Conservation (phyloP, 2,113 vertebrate species). For the Myrmecophaga tridactyla region DNA sequence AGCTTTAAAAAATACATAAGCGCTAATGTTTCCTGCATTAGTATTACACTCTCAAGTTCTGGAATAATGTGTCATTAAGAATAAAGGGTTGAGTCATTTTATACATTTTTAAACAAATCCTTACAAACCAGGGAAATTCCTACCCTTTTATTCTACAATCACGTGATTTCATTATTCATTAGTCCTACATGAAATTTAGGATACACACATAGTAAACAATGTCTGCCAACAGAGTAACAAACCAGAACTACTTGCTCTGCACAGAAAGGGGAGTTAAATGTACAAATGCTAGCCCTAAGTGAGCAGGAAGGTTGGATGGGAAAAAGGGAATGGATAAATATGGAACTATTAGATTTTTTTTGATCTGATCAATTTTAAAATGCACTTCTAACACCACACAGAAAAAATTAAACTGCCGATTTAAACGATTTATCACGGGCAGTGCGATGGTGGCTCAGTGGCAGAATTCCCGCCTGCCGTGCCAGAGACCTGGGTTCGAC, state of each 20-base stretch:
- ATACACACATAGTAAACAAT: conserved; percentile 29
- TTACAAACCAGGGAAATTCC: conserved; percentile 45
- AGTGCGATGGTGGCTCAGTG: no score
- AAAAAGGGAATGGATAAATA: conserved; percentile 30
- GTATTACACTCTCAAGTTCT: conserved; percentile 31
- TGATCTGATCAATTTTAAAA: conserved; percentile 14
- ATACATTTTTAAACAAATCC: conserved; percentile 48
- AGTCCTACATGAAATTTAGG: conserved; percentile 50
- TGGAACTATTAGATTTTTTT: background rate
- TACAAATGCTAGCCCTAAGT: conserved; percentile 39
- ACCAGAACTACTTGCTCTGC: conserved; percentile 59
- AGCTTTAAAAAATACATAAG: conserved; percentile 29
- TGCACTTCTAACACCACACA: background rate
- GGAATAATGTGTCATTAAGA: conserved; percentile 29
- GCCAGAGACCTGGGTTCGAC: no score
- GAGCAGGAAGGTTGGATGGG: background rate
- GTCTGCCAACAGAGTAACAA: conserved; percentile 58
- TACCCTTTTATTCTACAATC: conserved; percentile 44
- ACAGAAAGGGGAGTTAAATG: conserved; percentile 46
- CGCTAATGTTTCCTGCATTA: conserved; percentile 26
- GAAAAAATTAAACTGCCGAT: conserved; percentile 17
- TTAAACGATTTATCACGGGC: no score
- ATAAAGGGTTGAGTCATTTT: conserved; percentile 55
- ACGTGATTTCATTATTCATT: conserved; percentile 53
- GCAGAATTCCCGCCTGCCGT: no score